Conservation (phyloP, 92 coral and sea anemone genomes). For the Porites evermanni region DNA sequence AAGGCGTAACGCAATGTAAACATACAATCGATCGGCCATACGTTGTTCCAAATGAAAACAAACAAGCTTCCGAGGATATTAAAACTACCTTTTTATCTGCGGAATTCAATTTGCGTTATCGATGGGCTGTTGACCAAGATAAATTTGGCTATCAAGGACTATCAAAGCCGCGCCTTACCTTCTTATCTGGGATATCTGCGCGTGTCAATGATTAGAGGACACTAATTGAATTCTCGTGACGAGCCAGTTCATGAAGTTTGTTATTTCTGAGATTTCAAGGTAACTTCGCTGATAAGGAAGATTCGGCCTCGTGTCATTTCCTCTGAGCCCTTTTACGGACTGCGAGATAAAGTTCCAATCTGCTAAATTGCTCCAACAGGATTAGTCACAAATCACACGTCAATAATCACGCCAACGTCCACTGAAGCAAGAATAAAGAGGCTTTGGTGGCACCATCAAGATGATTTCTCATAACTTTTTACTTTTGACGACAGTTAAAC, state of each 20-base stretch:
- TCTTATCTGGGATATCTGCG: constrained; percentile 32
- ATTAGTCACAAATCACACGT: neutral
- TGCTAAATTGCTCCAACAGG: neutral
- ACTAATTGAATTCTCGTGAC: constrained; percentile 37
- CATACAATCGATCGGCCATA: neutral
- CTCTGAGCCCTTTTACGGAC: neutral
- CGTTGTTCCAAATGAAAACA: constrained; percentile 17
- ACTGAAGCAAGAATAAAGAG: no score
- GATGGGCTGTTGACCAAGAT: constrained; percentile 43
- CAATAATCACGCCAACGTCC: neutral
- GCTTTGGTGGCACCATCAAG: no score
- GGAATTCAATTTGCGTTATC: constrained; percentile 51
- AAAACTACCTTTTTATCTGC: constrained; percentile 5
- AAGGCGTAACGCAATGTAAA: neutral
- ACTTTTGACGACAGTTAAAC: no score
- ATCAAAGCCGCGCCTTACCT: constrained; percentile 24
- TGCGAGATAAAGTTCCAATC: neutral
- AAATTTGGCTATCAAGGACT: neutral
- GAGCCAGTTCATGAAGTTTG: constrained; percentile 22
- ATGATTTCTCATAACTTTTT: no score
- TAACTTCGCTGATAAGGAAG: constrained; percentile 7
- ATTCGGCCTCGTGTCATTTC: neutral
- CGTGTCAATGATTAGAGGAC: constrained; percentile 28
- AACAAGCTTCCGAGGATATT: constrained; percentile 11
- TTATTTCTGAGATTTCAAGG: constrained; percentile 31